Evolutionary conservation across 2,113 vertebrate species (phyloP), one percentile per base, ranked within the genome.

Genomic region (Podiceps cristatus): DNA sequence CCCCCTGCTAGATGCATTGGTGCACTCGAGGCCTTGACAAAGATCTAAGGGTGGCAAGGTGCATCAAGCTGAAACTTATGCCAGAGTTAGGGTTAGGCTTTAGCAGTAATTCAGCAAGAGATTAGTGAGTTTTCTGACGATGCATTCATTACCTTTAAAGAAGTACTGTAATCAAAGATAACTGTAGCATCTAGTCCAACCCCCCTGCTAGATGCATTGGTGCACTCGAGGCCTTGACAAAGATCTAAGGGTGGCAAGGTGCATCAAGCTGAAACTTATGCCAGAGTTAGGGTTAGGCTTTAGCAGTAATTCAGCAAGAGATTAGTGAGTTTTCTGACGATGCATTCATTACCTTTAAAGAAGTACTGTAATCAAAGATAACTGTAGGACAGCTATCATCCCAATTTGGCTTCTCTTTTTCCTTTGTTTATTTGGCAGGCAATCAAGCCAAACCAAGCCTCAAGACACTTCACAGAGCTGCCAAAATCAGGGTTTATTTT

Each of bases 401-500:
- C 40, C 27, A 47, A 42, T 78, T 75, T 63, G 77, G 22, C 56
- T 90, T 90, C 55, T 71, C 31, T 47, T 62, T 74, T 62, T 28
- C 29, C 18, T 84, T 67, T 77, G 50, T 84, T 95, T 89, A 28
- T 71, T 81, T 90, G 77, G 73, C 77, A 85, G 81, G 20, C 53
- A 84, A 9, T 73, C 63, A 93, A 77, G 64, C 59, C 93, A 85
- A 91, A 83, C 23, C 64, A 85, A 80, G 27, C 40, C 17, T 73
- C 24, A 6, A 69, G 68, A 58, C 27, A n/a, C 68, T 71, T 69
- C 24, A n/a, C 28, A 71, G 56, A 71, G 37, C 52, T 94, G 85
- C 80, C 84, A 95, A 94, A 96, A 84, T 53, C 47, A 42, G 55
- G n/a, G 63, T 85, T 94, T 80, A 40, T 53, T 84, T 77, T 93